These are phyloP conservation scores for Iphiclides podalirius DNA, from an alignment of 2,888 invertebrate species.

Conservation along the genomic window DNA sequence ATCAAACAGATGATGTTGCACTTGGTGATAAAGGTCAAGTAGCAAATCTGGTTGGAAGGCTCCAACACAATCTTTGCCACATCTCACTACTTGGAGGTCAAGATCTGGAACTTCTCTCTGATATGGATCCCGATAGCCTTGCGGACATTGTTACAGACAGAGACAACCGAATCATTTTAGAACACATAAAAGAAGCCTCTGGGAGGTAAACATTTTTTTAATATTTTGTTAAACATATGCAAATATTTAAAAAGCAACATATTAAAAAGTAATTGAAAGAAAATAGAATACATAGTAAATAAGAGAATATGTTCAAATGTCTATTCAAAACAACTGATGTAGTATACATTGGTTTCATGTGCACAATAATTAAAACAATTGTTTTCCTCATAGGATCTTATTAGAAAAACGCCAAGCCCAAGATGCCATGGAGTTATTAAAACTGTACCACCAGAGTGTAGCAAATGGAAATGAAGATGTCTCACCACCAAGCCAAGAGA, in stretches of 20 bases:
- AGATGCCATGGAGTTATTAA: slow-evolving; percentile 91
- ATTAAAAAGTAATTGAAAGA: too few species aligned
- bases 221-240: slow-evolving; percentile 5
- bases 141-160: slow-evolving; percentile 89
- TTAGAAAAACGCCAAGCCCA: slow-evolving; percentile 92
- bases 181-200: slow-evolving; percentile 91
- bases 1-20: slow-evolving; percentile 78
- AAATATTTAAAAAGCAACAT: too few species aligned
- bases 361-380: too few species aligned
- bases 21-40: slow-evolving; percentile 80
- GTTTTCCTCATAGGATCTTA: slow-evolving; percentile 77
- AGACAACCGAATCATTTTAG: slow-evolving; percentile 87
- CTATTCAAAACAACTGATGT: too few species aligned
- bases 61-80: slow-evolving; percentile 90
- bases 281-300: too few species aligned
- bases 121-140: slow-evolving; percentile 94
- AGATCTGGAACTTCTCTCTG: slow-evolving; percentile 90
- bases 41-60: slow-evolving; percentile 86
- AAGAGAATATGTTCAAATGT: too few species aligned
- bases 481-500: slow-evolving; percentile 69
- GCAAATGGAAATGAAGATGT: slow-evolving; percentile 73
- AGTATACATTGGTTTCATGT: too few species aligned
- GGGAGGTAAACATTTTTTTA: slow-evolving; percentile 79
- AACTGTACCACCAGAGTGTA: slow-evolving; percentile 83
- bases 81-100: slow-evolving; percentile 91